A percentile compares a stretch with the other conserved stretches of the same genome.
Evolutionary conservation across 2,888 invertebrate species (phyloP).

Genomic region (Torymus texanus): DNA sequence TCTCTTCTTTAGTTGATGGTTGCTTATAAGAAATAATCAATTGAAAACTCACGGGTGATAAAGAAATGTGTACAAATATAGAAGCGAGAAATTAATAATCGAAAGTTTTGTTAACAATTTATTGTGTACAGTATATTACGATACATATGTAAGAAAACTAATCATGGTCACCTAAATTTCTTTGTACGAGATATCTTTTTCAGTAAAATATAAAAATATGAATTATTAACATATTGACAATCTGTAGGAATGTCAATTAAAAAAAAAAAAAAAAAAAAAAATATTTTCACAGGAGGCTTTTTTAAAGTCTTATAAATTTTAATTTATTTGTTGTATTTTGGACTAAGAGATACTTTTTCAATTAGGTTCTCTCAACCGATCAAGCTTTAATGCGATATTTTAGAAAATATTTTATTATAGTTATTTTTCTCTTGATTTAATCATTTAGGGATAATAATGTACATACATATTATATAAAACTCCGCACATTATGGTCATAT

Average conservation of each 20-base stretch:
- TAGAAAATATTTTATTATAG: slow-evolving; percentile 21
- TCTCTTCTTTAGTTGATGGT: slow-evolving; percentile 15
- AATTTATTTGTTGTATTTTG: slow-evolving; percentile 3
- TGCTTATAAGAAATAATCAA: slow-evolving; percentile 53
- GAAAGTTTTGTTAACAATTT: slow-evolving; percentile 58
- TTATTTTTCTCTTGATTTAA: slow-evolving; percentile 2
- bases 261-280: slow-evolving; percentile 23
- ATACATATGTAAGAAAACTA: slow-evolving; percentile 45
- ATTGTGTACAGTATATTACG: slow-evolving; percentile 56
- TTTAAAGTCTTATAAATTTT: slow-evolving; percentile 12
- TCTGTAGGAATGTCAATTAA: slow-evolving; percentile 22
- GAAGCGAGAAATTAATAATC: slow-evolving; percentile 40
- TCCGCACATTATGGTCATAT: no score
- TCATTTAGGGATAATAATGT: neutral
- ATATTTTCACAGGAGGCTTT: slow-evolving; percentile 19
- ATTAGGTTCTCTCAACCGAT: slow-evolving; percentile 12
- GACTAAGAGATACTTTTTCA: slow-evolving; percentile 3
- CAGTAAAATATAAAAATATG: slow-evolving; percentile 53
- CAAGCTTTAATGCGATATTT: slow-evolving; percentile 37
- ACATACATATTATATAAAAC: no score
- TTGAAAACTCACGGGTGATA: slow-evolving; percentile 27
- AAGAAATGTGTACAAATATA: slow-evolving; percentile 49
- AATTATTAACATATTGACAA: slow-evolving; percentile 40
- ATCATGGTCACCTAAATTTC: slow-evolving; percentile 40
- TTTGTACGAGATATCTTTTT: slow-evolving; percentile 51